Evolutionary conservation across 2,888 invertebrate species (phyloP), one percentile per base, ranked within the genome.

Genomic region (Cosmopolites sordidus): DNA sequence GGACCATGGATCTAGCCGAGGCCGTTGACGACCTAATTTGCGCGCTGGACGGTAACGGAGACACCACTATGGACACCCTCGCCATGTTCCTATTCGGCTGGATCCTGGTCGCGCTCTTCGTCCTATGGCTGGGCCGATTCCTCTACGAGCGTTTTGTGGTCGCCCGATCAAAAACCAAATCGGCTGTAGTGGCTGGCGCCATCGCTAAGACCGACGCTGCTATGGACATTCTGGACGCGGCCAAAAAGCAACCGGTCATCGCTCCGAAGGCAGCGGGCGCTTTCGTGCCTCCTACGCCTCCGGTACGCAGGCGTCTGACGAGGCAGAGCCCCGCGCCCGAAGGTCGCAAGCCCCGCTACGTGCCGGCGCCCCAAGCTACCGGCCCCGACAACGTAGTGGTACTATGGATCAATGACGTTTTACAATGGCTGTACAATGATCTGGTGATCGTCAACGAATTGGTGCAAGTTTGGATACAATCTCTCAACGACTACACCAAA

Each of bases 21-120:
- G 87, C 89, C 78, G 90, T 92, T 74, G 92, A 92, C 83, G 92
- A 92, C 78, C 83, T 92, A 74, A 92, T 92, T 81, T 92, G 92
- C 81, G 89, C 87, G 78, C 91, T 91, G 79, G 92, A 92, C 79
- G 83, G 84, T 73, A 51, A 62, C 78, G 87, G 87, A 82, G 89
- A 89, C 80, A 86, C 88, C 76, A 90, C 91, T 73, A 92, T 92
- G 92, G 92, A 92, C 79, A 91, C 91, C 71, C 77, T 92, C 76
- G 91, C 90, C 70, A 92, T 92, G 89, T 81, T 92, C 65, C 80
- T 92, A 66, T 92, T 92, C 76, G 86, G 90, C 64, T 92, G 91
- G 91, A 84, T 90, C 73, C 80, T 92, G 37, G 83, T 89, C 75
- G 89, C 89, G 57, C 80, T 92, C 59, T 83, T 89, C 70, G 79